phyloP scores from a whole-genome alignment of 2,888 invertebrate genomes.

The Carpatolechia fugitivella region DNA sequence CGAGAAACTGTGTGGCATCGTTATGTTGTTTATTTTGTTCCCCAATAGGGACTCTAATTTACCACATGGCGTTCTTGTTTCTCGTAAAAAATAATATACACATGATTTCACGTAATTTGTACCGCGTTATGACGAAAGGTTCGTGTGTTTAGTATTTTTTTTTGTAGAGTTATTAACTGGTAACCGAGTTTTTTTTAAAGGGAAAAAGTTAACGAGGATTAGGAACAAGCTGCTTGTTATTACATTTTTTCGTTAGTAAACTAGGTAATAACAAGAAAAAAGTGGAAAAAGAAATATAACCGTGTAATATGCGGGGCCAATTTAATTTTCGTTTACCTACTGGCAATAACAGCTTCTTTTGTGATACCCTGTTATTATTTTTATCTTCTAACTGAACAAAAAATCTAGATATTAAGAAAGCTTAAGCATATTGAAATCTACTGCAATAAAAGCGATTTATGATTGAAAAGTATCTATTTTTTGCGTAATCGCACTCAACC shows the following conservation, averaged over 20 bases:
- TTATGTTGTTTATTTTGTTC: slow-evolving; percentile 68
- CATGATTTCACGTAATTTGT: slow-evolving; percentile 74
- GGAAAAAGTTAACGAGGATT: slow-evolving; percentile 62
- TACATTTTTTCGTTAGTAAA: slow-evolving; percentile 39
- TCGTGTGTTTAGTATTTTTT: slow-evolving; percentile 68
- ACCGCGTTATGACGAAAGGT: slow-evolving; percentile 66
- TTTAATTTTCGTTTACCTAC: background rate
- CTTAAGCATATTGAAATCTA: no score
- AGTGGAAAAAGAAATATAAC: background rate
- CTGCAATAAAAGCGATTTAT: no score
- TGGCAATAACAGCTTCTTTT: background rate
- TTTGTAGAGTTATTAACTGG: slow-evolving; percentile 63
- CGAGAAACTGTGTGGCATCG: slow-evolving; percentile 51
- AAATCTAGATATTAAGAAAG: no score
- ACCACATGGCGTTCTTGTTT: slow-evolving; percentile 67
- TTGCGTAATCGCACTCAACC: no score
- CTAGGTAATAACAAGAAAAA: slow-evolving; percentile 17
- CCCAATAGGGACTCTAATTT: slow-evolving; percentile 67
- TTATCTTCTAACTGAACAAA: no score
- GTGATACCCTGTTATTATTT: background rate
- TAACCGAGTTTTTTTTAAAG: slow-evolving; percentile 46
- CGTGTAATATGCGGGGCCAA: background rate
- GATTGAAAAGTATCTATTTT: no score
- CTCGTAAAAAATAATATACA: slow-evolving; percentile 70
- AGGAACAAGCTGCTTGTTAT: slow-evolving; percentile 37